Evolutionary conservation across 2,797 vertebrate species (phyloP), one percentile per base, ranked within the genome.

Genomic region (Coreius guichenoti): DNA sequence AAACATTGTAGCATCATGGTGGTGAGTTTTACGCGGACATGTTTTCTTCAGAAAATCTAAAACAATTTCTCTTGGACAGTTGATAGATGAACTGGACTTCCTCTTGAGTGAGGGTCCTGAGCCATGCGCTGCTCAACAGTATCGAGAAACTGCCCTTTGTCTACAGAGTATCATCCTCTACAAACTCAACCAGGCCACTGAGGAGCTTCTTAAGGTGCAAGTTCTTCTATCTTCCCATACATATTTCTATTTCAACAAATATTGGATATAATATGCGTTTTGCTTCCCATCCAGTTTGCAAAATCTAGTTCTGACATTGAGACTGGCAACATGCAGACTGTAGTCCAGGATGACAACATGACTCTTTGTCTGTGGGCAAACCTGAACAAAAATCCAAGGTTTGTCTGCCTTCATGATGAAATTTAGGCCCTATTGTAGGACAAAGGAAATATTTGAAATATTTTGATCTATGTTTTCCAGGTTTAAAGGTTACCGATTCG

Each of bases 341-440:
- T 96, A 82, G 89, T 97, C 82, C 93, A 85, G 87, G 94, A 95
- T 70, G 91, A 95, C 70, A 96, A 96, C 13, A 2, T 95, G 29
- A 96, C 95, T 1, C 90, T 98, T 9, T 98, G 96, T 86, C 82
- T 99, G 67, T 99, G 98, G 98, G 97, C 95, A 76, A 99, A 99
- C 92, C 94, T 99, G 83, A 97, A 94, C 90, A 98, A 96, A 93
- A 96, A 96, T 87, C 90, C 93, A 75, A 97, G 96, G 98, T 97
- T 89, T 82, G 78, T 84, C 67, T 8, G 1, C 43, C 13, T 76
- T 56, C 54, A 13, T 23, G 51, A 33, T n/a, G 61, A 43, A 1
- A 23, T 56, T 26, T 17, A 12, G 45, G 17, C 13, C 31, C 4
- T 13, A 11, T 69, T 33, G 1, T 69, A 12, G 31, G 63, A 77